phyloP scores from a whole-genome alignment of 1,140 invertebrate genomes.

The Tetragnatha versicolor region DNA sequence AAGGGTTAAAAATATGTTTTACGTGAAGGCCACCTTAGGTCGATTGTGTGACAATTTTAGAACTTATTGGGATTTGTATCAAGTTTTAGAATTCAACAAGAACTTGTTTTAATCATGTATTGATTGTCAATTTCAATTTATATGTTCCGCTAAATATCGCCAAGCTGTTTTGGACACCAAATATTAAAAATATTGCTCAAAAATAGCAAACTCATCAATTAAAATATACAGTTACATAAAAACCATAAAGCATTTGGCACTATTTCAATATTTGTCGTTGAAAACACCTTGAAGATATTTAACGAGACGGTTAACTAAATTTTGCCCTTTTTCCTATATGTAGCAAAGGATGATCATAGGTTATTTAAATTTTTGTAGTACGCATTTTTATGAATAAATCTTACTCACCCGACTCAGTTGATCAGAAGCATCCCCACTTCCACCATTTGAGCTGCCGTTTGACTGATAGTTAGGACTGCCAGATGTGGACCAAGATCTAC shows the following conservation, averaged over 20 bases:
- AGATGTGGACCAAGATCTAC: neutral
- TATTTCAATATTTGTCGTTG: neutral
- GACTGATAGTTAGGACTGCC: neutral
- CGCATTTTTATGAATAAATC: too few relatives aligned
- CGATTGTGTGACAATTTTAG: neutral
- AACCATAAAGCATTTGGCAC: neutral
- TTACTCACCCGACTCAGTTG: neutral
- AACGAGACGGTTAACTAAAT: neutral
- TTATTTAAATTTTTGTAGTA: neutral
- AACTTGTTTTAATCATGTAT: too few relatives aligned
- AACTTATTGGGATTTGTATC: neutral
- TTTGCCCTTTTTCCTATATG: neutral
- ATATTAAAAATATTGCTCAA: neutral
- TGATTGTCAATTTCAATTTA: too few relatives aligned
- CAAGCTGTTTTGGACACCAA: too few relatives aligned
- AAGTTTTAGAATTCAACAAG: too few relatives aligned
- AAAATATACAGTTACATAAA: neutral
- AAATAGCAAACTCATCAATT: neutral
- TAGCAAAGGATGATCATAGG: neutral
- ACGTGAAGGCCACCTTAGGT: neutral
- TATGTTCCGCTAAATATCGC: too few relatives aligned
- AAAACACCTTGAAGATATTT: too few relatives aligned
- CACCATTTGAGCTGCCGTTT: constrained; percentile 16
- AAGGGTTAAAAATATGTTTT: neutral
- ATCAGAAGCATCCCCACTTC: constrained; percentile 15